Evolutionary conservation across 2,113 vertebrate genomes (phyloP), one percentile per base, ranked within the genome.

Genomic region (Brachionichthys hirsutus): DNA sequence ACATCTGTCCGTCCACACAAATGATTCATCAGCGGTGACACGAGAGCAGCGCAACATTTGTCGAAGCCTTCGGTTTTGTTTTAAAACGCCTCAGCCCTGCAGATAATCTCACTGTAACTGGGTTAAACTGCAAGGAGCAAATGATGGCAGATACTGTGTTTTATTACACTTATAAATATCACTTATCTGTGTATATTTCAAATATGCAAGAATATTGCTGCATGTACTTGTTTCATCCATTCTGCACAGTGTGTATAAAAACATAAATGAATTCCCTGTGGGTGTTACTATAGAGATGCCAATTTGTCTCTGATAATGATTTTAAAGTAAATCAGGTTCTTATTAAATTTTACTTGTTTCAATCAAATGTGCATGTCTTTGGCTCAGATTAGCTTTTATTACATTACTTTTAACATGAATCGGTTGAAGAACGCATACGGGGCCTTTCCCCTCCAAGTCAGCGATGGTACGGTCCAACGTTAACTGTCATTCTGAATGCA

Each of bases 401-500:
- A 54, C 59, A 35, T 40, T 44, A 58, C 49, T 45, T n/a, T 15
- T 57, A 56, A 70, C 50, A 24, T 24, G 16, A 18, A 55, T 73
- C 57, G 54, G 51, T 57, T 48, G 62, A 70, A 17, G 34, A 47
- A 54, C 54, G 71, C 51, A 62, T 22, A n/a, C n/a, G 2, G 50
- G 17, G 12, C 47, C 43, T 54, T 42, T 36, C 14, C 4, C 49
- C 10, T 70, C 67, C 65, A 49, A 46, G 70, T 49, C 54, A 34
- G 71, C 81, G 48, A 75, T 85, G 85, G 88, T 89, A 82, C 47
- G 19, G 47, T 61, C 88, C 88, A 54, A 64, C 78, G 85, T 88
- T 89, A 88, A 87, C 85, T 85, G 83, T 89, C 86, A 88, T 67
- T 78, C 84, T 74, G 82, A 89, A 89, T 85, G 87, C 75, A 81